Evolutionary conservation across 2,113 vertebrate genomes (phyloP).

Genomic region (Alaudala cheleensis): DNA sequence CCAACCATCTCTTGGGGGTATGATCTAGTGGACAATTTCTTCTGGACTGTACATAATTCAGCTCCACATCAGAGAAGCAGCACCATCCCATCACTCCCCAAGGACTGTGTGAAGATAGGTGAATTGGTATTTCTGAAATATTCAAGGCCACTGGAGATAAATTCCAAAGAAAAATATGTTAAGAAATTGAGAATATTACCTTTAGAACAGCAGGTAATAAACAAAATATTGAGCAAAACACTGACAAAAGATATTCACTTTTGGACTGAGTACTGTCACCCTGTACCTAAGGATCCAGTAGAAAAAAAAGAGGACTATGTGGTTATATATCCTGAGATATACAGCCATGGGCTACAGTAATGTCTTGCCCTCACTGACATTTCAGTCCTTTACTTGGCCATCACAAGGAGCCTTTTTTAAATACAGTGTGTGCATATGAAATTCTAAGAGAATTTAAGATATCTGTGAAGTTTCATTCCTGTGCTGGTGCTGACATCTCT

Average conservation of each 20-base stretch:
- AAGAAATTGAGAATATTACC: background rate
- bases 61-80: background rate
- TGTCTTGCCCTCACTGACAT: background rate
- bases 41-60: background rate
- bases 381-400: background rate
- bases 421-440: background rate
- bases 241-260: background rate
- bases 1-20: accelerated
- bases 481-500: background rate
- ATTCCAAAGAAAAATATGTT: background rate
- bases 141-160: background rate
- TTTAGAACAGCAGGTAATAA: background rate
- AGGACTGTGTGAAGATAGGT: background rate
- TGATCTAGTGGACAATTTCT: background rate
- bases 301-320: background rate
- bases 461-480: background rate
- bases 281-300: background rate
- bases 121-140: background rate
- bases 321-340: background rate
- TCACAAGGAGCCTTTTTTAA: background rate
- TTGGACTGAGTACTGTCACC: background rate
- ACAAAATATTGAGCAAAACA: background rate
- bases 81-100: background rate
- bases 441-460: background rate
- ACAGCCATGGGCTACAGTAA: background rate